Conservation (phyloP, 2,113 vertebrate genomes). For the Oryzias javanicus region DNA sequence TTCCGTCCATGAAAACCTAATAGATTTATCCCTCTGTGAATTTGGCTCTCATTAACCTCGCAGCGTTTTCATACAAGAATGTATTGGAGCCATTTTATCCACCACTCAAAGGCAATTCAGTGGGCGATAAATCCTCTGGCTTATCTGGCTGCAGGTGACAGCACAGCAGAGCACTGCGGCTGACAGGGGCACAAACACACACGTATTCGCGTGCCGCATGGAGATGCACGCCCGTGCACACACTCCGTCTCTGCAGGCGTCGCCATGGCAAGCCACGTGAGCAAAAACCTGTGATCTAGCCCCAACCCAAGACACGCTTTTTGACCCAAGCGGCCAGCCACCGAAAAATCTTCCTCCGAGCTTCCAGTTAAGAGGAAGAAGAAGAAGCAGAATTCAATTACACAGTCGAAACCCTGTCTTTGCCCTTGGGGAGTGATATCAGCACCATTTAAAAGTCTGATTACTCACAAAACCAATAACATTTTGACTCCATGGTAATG, state of each 20-base stretch:
- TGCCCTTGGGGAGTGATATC: constrained; percentile 76
- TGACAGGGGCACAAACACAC: constrained; percentile 55
- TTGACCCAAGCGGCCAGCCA: constrained; percentile 59
- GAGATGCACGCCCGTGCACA: constrained; percentile 6
- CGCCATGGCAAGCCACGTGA: constrained; percentile 65
- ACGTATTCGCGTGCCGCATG: constrained; percentile 6
- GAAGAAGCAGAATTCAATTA: constrained; percentile 77
- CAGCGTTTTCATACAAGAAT: constrained; percentile 75
- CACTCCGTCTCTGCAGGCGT: constrained; percentile 48
- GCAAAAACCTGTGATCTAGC: constrained; percentile 62
- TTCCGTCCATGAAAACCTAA: constrained; percentile 77
- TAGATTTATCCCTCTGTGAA: constrained; percentile 80
- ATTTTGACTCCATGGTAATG: constrained; percentile 82
- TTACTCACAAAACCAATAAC: constrained; percentile 84
- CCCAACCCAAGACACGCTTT: constrained; percentile 59
- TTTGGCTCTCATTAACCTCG: constrained; percentile 81
- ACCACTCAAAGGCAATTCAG: constrained; percentile 78
- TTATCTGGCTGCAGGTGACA: constrained; percentile 78
- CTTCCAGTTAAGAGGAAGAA: constrained; percentile 35
- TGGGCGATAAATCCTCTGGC: constrained; percentile 78
- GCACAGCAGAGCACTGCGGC: constrained; percentile 58
- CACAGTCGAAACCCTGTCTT: constrained; percentile 69
- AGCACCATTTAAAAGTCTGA: constrained; percentile 81
- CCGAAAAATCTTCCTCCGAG: constrained; percentile 61
- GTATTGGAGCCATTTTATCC: constrained; percentile 77